Base-by-base conservation (phyloP, 2,797 vertebrate species). In the Aplochiton taeniatus region DNA sequence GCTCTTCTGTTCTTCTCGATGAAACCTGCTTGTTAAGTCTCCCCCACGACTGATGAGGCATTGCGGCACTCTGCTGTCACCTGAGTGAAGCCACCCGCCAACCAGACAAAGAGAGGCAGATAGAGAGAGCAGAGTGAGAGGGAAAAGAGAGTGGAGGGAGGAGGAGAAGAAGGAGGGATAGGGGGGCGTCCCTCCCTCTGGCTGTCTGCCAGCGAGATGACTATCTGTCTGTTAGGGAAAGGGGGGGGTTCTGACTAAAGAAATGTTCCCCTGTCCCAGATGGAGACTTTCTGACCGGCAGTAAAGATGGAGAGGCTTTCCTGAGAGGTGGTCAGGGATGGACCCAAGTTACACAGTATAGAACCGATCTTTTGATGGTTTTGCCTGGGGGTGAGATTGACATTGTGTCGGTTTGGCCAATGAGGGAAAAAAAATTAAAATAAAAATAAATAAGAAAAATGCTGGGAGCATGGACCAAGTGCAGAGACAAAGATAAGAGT, bases 21-120 rank as follows among this genome's bases (percentile, higher is more conserved):
- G 79, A 75, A 77, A 76, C 70, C 57, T 51, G 83, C 85, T 83
- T 82, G 84, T 86, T 85, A 85, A 85, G 76, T 79, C 81, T 86
- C 83, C 87, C 84, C 73, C 81, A 80, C 81, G 82, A 85, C 84
- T 80, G 86, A 82, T 83, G 78, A 86, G 82, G 83, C 84, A 85
- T 85, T 89, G 85, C 85, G 83, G 87, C 83, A 85, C 81, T 78
- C 80, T 86, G 85, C 81, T 74, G 75, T 85, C 82, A 82, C 81
- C 82, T 18, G 75, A 85, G 85, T 78, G 54, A 80, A 83, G 77
- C 82, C 80, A 75, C 85, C 82, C 80, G 75, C 85, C 82, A 85
- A 83, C 79, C 82, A 87, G 85, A 89, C 86, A 88, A 88, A 88
- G 85, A 83, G 12, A 53, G 52, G 18, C 9, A 52, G 50, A 19